Base-by-base conservation (phyloP, 2,888 invertebrate genomes). In the Agrotis segetum region DNA sequence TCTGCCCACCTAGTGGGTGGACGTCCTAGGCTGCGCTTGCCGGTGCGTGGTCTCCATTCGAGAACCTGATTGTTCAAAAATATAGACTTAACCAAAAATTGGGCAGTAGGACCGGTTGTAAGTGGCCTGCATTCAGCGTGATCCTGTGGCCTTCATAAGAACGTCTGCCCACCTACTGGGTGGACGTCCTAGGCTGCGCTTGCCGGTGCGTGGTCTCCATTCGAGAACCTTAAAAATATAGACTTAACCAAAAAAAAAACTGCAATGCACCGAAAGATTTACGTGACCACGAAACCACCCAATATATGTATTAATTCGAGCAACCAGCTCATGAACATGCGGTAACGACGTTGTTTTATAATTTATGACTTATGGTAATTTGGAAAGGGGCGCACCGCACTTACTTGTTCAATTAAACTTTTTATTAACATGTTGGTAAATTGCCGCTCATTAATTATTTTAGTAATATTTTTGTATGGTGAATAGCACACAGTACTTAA, bases 391-490 rank as follows among this genome's bases (percentile, higher is more conserved):
- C 67, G 49, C 66, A 24, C 58, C 49, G 40, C 69, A 77, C 74
- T 78, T 85, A 85, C 82, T 85, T 67, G 77, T 79, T 79, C 79
- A 84, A 83, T 86, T 84, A 80, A 83, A 68, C 75, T 53, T 84
- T 79, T 85, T 85, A 86, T 83, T 83, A 85, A 71, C 79, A 74
- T 79, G 75, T 69, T 46, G 40, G 5, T 70, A 74, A 78, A 68
- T 70, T 64, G 59, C 3, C 6, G 52, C 14, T 58, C 59, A 69
- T 74, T 77, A 70, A 67, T 67, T 40, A 66, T 34, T 44, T 64
- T 46, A 34, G n/a, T 47, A 55, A 64, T n/a, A 3, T 63, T 63
- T 46, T 55, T 60, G 16, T 59, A 13, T 5, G 14, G 13, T 52
- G 13, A 40, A 40, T 40, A 34, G 34, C 34, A 34, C 0, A 34